Evolutionary conservation across 2,888 invertebrate species (phyloP).

Genomic region (Heteromyza rotundicornis): DNA sequence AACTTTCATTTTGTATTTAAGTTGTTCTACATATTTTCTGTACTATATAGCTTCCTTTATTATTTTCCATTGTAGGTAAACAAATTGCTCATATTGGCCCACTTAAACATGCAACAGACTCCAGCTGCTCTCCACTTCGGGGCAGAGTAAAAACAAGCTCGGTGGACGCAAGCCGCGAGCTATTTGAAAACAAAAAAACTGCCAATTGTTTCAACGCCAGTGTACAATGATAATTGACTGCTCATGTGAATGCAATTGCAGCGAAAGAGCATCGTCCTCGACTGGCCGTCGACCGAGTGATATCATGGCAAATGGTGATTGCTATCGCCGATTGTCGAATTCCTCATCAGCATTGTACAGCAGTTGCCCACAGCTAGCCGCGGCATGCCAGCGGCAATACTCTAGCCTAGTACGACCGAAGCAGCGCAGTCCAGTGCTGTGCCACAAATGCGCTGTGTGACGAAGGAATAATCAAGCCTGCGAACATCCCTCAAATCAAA

Average conservation of each 20-base stretch:
- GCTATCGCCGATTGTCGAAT: constrained; percentile 52
- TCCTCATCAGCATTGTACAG: constrained; percentile 55
- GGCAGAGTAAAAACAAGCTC: too few relatives aligned
- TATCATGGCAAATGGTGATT: constrained; percentile 53
- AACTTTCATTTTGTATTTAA: too few relatives aligned
- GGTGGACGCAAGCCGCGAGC: too few relatives aligned
- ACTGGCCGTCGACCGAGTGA: constrained; percentile 39
- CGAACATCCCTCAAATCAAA: too few relatives aligned
- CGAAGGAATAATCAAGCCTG: constrained; percentile 58
- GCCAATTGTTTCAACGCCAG: too few relatives aligned
- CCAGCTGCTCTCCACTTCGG: too few relatives aligned
- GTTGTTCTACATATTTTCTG: too few relatives aligned
- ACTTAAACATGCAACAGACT: too few relatives aligned
- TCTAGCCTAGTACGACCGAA: constrained; percentile 40
- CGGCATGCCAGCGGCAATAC: constrained; percentile 40
- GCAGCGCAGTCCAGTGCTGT: constrained; percentile 49
- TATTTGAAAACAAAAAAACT: too few relatives aligned
- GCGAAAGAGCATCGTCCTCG: constrained; percentile 44
- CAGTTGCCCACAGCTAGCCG: constrained; percentile 52
- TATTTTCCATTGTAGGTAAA: too few relatives aligned
- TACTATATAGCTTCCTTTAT: too few relatives aligned
- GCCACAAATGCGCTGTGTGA: constrained; percentile 61
- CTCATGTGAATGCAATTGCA: constrained; percentile 59
- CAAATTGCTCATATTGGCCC: too few relatives aligned
- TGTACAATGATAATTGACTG: constrained; percentile 57